A percentile compares a stretch with the other conserved stretches of the same genome.
Evolutionary conservation across 2,888 invertebrate species (phyloP).

Genomic region (Papilio demoleus): DNA sequence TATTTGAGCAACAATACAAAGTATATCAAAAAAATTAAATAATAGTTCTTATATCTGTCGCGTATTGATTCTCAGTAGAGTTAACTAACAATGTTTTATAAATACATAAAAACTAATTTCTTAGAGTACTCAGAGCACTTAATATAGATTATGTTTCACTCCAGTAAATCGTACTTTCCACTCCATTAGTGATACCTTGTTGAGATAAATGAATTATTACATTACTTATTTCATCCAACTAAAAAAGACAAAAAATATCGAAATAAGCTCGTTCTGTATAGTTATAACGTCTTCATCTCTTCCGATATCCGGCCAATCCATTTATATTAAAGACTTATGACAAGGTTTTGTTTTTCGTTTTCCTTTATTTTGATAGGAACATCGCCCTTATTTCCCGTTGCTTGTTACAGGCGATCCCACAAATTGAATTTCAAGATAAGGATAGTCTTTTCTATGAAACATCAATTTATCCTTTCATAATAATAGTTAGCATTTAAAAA

Average conservation of each 20-base stretch:
- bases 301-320: background rate
- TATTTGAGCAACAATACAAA: too few relatives aligned
- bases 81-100: background rate
- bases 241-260: too few relatives aligned
- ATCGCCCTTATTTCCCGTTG: background rate
- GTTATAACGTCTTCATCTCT: background rate
- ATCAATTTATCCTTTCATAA: background rate
- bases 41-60: too few relatives aligned
- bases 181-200: slow-evolving; percentile 21
- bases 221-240: background rate
- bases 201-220: slow-evolving; percentile 7
- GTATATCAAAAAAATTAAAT: too few relatives aligned
- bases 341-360: background rate
- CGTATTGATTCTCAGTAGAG: too few relatives aligned
- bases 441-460: background rate
- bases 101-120: background rate
- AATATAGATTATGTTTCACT: background rate
- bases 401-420: background rate
- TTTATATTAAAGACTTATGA: background rate
- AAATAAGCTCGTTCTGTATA: background rate
- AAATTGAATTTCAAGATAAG: slow-evolving; percentile 1
- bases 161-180: slow-evolving; percentile 7
- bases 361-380: background rate
- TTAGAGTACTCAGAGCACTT: background rate
- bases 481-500: background rate